phyloP scores from a whole-genome alignment of 1,140 invertebrate species.

The Cherax quadricarinatus region DNA sequence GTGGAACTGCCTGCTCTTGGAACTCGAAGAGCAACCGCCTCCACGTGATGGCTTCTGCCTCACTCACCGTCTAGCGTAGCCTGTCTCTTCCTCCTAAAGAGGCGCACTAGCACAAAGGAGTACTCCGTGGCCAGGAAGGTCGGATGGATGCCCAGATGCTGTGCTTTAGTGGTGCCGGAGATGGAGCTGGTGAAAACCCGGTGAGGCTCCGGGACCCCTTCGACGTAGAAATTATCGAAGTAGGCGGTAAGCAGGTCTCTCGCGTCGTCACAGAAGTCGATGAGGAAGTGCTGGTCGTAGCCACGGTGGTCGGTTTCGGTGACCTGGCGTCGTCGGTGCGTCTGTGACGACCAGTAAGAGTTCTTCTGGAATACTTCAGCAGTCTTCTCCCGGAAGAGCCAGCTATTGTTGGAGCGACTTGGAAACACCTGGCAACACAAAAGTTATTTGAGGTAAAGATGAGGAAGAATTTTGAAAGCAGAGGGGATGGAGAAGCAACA shows the following conservation, averaged over 20 bases:
- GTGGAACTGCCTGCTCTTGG: too few species aligned
- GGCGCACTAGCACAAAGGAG: constrained; percentile 68
- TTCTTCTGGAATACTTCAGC: constrained; percentile 70
- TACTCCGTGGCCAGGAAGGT: constrained; percentile 66
- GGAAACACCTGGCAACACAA: constrained; percentile 53
- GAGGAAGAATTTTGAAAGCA: too few species aligned
- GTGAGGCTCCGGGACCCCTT: constrained; percentile 67
- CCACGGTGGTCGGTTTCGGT: background rate
- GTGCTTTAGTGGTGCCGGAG: constrained; percentile 52
- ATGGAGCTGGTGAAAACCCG: constrained; percentile 68
- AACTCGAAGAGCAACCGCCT: too few species aligned
- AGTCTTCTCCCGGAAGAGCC: constrained; percentile 68
- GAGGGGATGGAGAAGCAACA: too few species aligned
- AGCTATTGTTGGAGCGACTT: constrained; percentile 47
- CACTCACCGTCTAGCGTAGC: constrained; percentile 57
- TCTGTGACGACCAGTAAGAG: constrained; percentile 64
- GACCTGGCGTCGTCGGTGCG: background rate
- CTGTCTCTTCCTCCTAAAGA: constrained; percentile 62
- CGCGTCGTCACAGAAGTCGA: constrained; percentile 69
- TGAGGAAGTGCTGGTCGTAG: constrained; percentile 68
- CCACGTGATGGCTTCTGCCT: too few species aligned
- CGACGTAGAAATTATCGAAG: constrained; percentile 72
- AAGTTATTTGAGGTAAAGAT: too few species aligned
- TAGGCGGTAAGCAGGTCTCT: constrained; percentile 67
- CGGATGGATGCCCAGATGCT: constrained; percentile 68